Percentiles rank a stretch among this genome's conserved stretches.
Evolutionary conservation across 2,113 vertebrate species (phyloP).

Genomic region (Nothobranchius kuhntae): DNA sequence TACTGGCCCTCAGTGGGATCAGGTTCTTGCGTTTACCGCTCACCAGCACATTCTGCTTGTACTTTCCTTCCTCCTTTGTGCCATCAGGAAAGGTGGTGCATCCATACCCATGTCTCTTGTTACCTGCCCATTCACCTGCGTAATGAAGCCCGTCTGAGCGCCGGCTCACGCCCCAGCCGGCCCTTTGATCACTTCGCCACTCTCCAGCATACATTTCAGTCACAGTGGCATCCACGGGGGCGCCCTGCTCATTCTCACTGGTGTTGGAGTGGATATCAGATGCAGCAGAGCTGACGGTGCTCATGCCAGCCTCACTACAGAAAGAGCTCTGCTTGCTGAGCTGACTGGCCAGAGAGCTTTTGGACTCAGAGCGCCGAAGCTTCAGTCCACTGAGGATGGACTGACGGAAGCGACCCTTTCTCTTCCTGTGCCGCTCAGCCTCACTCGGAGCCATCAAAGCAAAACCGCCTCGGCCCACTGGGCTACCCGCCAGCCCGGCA

Average conservation of each 20-base stretch:
- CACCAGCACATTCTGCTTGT: constrained; percentile 95
- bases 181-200: constrained; percentile 93
- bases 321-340: constrained; percentile 99
- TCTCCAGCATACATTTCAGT: constrained; percentile 95
- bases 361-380: constrained; percentile 94
- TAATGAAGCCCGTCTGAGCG: constrained; percentile 94
- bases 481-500: constrained; percentile 86
- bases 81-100: constrained; percentile 96
- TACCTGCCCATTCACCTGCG: constrained; percentile 92
- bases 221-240: constrained; percentile 94
- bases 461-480: constrained; percentile 90
- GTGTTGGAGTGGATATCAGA: constrained; percentile 96
- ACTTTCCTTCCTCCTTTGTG: constrained; percentile 98
- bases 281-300: constrained; percentile 93
- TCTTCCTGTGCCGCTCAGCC: constrained; percentile 88
- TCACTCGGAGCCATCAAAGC: constrained; percentile 92
- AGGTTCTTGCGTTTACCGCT: constrained; percentile 97
- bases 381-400: constrained; percentile 94
- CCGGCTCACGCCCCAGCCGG: constrained; percentile 91
- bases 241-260: constrained; percentile 91
- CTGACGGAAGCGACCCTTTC: constrained; percentile 93
- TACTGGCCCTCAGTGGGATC: constrained; percentile 95
- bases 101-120: constrained; percentile 95
- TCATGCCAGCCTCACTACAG: constrained; percentile 97
- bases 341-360: constrained; percentile 96